These are phyloP conservation scores for Ptilorrhoa leucosticta DNA, from an alignment of 2,113 vertebrate species.

Conservation along the genomic window DNA sequence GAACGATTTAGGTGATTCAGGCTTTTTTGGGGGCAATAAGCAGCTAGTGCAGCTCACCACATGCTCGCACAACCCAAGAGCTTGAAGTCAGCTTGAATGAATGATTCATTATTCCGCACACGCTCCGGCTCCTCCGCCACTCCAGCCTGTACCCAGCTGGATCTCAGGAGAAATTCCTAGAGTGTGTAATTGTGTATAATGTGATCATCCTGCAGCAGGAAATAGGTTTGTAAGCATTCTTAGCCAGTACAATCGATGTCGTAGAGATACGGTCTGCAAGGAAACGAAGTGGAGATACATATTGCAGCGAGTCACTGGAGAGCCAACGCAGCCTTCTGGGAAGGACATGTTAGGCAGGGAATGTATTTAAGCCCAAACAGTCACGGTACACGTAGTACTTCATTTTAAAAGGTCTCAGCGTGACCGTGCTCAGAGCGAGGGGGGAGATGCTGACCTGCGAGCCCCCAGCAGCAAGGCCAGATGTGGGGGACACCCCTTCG, in stretches of 20 bases:
- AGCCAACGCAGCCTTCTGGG: neutral
- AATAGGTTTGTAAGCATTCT: slow-evolving; percentile 37
- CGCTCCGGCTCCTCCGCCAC: neutral
- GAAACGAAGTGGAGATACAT: neutral
- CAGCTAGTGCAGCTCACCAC: neutral
- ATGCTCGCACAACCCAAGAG: neutral
- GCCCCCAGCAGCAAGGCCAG: neutral
- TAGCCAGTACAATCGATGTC: slow-evolving; percentile 38
- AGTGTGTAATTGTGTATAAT: slow-evolving; percentile 39
- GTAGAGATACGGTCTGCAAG: neutral
- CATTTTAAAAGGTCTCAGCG: neutral
- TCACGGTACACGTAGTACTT: neutral
- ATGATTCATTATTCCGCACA: neutral
- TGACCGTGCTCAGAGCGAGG: neutral
- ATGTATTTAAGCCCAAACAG: neutral
- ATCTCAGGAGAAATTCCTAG: slow-evolving; percentile 50
- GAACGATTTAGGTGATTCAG: neutral
- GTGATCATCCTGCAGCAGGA: slow-evolving; percentile 33
- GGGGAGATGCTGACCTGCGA: neutral
- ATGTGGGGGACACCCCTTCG: rapidly evolving
- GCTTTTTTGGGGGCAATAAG: neutral
- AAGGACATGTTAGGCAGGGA: neutral
- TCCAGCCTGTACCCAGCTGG: slow-evolving; percentile 14
- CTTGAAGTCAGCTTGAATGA: slow-evolving; percentile 7
- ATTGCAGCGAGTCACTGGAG: neutral